Conservation (phyloP, 2,888 invertebrate species). For the Epinotia demarniana region DNA sequence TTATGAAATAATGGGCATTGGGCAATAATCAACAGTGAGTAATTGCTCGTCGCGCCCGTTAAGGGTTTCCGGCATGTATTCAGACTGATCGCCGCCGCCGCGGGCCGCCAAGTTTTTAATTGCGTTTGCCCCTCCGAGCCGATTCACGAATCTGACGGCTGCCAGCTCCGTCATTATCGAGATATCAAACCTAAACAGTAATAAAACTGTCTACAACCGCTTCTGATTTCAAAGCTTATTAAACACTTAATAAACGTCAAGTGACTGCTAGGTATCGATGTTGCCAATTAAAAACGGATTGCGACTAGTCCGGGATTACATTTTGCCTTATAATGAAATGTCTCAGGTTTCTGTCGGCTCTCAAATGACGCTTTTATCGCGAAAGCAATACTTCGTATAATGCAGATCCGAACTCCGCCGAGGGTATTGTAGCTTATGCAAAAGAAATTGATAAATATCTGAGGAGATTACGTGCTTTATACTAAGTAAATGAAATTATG, state of each 20-base stretch:
- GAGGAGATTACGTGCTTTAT: slow-evolving; percentile 13
- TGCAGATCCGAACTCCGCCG: neutral
- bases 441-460: slow-evolving; percentile 15
- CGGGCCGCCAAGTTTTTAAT: slow-evolving; percentile 42
- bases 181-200: slow-evolving; percentile 10
- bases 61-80: slow-evolving; percentile 28
- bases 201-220: slow-evolving; percentile 5
- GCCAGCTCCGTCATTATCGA: neutral
- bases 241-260: slow-evolving; percentile 2
- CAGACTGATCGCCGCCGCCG: slow-evolving; percentile 12
- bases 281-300: slow-evolving; percentile 39
- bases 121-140: slow-evolving; percentile 42
- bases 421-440: neutral
- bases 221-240: slow-evolving; percentile 1
- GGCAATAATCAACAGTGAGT: slow-evolving; percentile 23
- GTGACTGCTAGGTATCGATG: slow-evolving; percentile 19
- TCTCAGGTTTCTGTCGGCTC: slow-evolving; percentile 9
- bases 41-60: slow-evolving; percentile 16
- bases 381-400: slow-evolving; percentile 6
- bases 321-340: slow-evolving; percentile 28
- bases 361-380: slow-evolving; percentile 17
- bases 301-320: slow-evolving; percentile 14
- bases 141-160: slow-evolving; percentile 17
- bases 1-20: slow-evolving; percentile 19
- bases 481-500: neutral